phyloP scores from a whole-genome alignment of 2,797 vertebrate genomes.

The Micrastur ruficollis region DNA sequence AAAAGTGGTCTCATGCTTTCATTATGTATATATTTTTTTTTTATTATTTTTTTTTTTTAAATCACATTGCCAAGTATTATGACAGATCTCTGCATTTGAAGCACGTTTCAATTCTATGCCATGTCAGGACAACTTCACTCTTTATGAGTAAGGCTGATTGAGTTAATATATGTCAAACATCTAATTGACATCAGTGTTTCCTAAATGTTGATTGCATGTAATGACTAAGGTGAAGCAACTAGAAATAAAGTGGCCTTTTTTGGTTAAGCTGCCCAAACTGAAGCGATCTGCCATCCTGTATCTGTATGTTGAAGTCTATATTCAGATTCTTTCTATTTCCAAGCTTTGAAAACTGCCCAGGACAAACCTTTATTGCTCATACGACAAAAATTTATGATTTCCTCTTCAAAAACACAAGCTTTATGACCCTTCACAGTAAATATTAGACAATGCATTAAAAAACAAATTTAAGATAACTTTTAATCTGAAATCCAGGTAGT shows the following conservation, averaged over 20 bases:
- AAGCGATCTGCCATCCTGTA: neutral
- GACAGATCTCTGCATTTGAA: neutral
- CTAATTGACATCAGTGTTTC: neutral
- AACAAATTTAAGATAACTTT: neutral
- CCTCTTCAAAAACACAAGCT: neutral
- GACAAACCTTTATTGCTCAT: accelerated
- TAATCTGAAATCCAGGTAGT: neutral
- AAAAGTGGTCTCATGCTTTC: accelerated
- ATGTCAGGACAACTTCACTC: neutral
- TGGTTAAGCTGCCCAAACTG: neutral
- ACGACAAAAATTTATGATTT: neutral
- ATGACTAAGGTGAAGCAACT: neutral
- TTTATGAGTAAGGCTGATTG: neutral
- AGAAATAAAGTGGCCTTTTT: neutral
- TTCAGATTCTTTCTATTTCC: neutral
- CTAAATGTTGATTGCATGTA: neutral
- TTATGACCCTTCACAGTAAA: neutral
- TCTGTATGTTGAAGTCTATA: neutral
- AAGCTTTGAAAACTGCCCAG: neutral
- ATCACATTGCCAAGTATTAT: neutral
- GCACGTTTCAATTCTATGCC: neutral
- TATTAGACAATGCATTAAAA: neutral
- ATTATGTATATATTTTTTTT: neutral
- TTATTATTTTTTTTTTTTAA: neutral
- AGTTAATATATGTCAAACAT: neutral